Evolutionary conservation across 2,797 vertebrate species (phyloP).

Genomic region (Semotilus atromaculatus): DNA sequence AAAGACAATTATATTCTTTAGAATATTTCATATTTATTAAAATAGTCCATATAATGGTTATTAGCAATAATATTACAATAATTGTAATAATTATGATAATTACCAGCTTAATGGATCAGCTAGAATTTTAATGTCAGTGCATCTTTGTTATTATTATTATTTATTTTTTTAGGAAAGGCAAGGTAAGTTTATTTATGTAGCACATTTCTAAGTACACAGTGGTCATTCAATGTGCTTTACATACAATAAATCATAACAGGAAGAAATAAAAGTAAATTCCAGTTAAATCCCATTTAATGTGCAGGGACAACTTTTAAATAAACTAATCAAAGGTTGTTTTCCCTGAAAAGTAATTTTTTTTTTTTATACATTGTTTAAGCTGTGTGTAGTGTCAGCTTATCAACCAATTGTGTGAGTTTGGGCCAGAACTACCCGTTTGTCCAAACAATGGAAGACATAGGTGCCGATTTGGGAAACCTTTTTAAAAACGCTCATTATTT

Average conservation of each 20-base stretch:
- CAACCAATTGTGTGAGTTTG: background rate
- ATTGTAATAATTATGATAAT: background rate
- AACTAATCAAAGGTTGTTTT: background rate
- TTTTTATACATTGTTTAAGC: background rate
- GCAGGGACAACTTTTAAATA: background rate
- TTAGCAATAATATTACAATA: background rate
- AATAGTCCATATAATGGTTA: background rate
- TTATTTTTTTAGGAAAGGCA: background rate
- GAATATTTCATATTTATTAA: background rate
- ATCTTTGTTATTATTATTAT: background rate
- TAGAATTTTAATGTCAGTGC: background rate
- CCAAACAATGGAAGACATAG: background rate
- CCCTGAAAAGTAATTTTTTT: background rate
- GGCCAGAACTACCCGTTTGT: background rate
- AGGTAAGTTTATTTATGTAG: background rate
- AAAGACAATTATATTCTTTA: background rate
- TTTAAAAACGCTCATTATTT: background rate
- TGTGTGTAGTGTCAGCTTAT: background rate
- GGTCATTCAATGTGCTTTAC: background rate
- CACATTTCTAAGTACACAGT: background rate
- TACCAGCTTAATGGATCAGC: background rate
- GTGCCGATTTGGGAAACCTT: background rate
- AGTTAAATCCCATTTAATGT: background rate
- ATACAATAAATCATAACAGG: background rate
- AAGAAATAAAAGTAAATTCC: background rate